Conservation (phyloP, 2,888 invertebrate species). For the Yponomeuta sedellus region DNA sequence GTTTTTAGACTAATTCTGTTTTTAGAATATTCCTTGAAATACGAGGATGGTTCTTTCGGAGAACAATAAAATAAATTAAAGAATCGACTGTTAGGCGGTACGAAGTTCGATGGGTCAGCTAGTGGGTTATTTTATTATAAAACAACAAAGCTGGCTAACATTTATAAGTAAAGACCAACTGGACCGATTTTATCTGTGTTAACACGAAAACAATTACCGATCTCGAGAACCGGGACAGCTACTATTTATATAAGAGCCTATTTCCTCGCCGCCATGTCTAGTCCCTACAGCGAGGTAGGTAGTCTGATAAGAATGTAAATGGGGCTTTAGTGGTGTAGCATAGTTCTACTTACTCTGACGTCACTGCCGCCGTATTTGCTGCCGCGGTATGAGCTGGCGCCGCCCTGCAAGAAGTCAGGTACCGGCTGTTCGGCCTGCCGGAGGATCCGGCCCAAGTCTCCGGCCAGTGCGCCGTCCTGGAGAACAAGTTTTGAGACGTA, state of each 20-base stretch:
- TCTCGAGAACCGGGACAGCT: no score
- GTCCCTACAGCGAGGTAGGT: neutral
- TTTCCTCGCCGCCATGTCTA: neutral
- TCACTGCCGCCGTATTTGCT: constrained; percentile 84
- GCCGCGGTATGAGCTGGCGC: constrained; percentile 63
- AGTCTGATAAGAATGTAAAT: neutral
- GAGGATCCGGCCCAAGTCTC: constrained; percentile 83
- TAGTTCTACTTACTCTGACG: constrained; percentile 75
- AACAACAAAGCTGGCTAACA: neutral
- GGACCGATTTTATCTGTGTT: neutral
- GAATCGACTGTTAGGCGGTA: no score
- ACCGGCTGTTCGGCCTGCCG: constrained; percentile 86
- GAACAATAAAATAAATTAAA: no score
- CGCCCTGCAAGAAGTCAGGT: constrained; percentile 82
- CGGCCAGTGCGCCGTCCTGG: constrained; percentile 77
- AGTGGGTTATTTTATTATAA: no score
- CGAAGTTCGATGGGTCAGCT: no score
- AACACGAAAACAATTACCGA: no score
- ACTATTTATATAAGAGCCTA: no score
- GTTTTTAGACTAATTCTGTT: no score
- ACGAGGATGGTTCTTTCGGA: no score
- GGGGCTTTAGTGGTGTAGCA: neutral
- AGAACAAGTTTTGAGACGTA: neutral
- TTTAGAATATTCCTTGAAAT: no score
- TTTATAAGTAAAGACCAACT: neutral